phyloP scores from a whole-genome alignment of 2,113 vertebrate species.

The Craseonycteris thonglongyai region DNA sequence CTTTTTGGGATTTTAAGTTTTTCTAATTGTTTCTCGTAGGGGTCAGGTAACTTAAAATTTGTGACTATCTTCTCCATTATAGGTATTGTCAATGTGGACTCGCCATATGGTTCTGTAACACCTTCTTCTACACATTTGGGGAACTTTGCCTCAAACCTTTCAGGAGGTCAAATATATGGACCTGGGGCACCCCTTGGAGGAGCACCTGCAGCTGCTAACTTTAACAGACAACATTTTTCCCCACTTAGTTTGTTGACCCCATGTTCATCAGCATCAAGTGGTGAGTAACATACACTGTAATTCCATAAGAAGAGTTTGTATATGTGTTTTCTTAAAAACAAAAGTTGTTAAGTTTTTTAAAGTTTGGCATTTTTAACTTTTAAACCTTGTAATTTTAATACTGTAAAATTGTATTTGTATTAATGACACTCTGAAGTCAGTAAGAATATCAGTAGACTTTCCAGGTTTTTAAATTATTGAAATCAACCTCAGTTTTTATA shows the following conservation, averaged over 20 bases:
- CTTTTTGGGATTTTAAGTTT: background rate
- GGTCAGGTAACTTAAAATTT: conserved; percentile 3
- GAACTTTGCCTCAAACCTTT: conserved; percentile 93
- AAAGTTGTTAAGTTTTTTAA: background rate
- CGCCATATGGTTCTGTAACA: conserved; percentile 84
- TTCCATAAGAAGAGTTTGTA: background rate
- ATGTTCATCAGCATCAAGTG: conserved; percentile 92
- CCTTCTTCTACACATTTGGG: conserved; percentile 89
- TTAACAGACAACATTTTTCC: conserved; percentile 99
- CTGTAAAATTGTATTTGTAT: background rate
- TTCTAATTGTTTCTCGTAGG: background rate
- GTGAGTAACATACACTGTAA: conserved; percentile 69
- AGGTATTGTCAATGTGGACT: conserved; percentile 90
- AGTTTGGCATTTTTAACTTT: background rate
- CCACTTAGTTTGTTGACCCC: conserved; percentile 96
- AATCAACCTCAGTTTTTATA: background rate
- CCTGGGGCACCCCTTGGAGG: conserved; percentile 88
- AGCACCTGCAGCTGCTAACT: conserved; percentile 89
- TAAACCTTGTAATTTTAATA: background rate
- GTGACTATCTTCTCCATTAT: background rate
- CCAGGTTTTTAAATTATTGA: background rate
- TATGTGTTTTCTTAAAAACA: background rate
- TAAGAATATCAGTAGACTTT: background rate
- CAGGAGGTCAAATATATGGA: conserved; percentile 92
- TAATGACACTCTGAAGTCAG: background rate